phyloP scores from a whole-genome alignment of 2,113 vertebrate genomes.

The Corythoichthys intestinalis region DNA sequence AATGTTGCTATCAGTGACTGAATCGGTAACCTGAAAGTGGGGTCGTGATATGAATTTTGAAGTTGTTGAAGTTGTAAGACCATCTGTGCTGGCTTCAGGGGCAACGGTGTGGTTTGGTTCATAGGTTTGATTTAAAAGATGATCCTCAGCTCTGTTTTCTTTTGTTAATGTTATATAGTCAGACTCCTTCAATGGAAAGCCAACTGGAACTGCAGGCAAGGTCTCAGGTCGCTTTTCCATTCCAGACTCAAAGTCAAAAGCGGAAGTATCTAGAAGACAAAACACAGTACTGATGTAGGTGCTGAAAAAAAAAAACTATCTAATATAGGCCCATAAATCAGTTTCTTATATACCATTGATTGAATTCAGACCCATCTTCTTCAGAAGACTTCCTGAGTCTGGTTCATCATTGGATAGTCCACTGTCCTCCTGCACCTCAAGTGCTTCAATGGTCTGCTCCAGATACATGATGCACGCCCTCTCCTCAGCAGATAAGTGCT shows the following conservation, averaged over 20 bases:
- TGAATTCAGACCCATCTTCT: constrained; percentile 10
- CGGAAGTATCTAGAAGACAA: constrained; percentile 55
- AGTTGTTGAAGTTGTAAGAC: neutral
- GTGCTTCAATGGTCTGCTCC: constrained; percentile 86
- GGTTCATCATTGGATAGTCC: constrained; percentile 78
- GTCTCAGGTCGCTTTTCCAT: constrained; percentile 9
- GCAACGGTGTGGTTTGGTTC: constrained; percentile 6
- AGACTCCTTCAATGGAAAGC: neutral
- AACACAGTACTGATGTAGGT: neutral
- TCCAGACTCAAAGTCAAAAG: constrained; percentile 8
- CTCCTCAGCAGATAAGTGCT: constrained; percentile 85
- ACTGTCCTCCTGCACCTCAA: constrained; percentile 85
- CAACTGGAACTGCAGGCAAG: constrained; percentile 26
- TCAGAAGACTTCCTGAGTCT: constrained; percentile 20
- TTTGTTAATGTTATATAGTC: neutral
- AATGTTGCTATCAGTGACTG: neutral
- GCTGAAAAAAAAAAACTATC: neutral
- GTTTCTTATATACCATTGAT: constrained; percentile 37
- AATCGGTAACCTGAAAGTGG: neutral
- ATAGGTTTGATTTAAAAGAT: constrained; percentile 7
- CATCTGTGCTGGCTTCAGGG: neutral
- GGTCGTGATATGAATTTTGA: neutral
- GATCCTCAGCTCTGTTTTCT: constrained; percentile 2
- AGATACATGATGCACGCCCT: constrained; percentile 87
- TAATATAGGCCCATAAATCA: neutral